Evolutionary conservation across 1,140 invertebrate genomes (phyloP), one percentile per base, ranked within the genome.

Genomic region (Rhyzopertha dominica): DNA sequence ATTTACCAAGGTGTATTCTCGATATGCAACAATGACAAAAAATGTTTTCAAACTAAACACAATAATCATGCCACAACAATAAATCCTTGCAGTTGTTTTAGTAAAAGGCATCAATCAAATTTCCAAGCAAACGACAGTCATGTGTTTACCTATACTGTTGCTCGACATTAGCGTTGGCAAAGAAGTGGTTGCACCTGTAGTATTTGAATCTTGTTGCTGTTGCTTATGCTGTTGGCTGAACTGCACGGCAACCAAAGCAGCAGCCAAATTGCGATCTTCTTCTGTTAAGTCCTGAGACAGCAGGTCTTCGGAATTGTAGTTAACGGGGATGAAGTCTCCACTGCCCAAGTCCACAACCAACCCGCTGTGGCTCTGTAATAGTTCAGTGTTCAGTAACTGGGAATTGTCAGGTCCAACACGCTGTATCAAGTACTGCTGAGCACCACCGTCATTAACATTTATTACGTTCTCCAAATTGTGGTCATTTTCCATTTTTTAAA

Each of bases 181-280:
- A 26, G 31, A 30, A 22, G 31, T 35, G 36, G 29, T 50, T 54
- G 54, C 18, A 52, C 42, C 20, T 9, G 42, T 40, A 25, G 51
- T 46, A 47, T 32, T 47, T 3, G 49, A 42, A 47, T 65, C 54
- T 32, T 59, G 54, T 17, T 72, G 71, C 43, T 73, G 69, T 14
- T 71, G 68, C 43, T 72, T 71, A 45, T 71, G 69, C 44, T 72
- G 70, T 35, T 74, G 70, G 37, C 66, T 71, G n/a, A 74, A 59
- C 43, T 75, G 73, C 1, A 73, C 72, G 16, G 71, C 72, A 31
- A 74, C 72, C 40, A 75, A 56, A 29, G 72, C 71, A 17, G 71
- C 69, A 30, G 72, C 72, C 31, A 74, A 55, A 52, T 69, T 66
- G 37, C 72, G 53, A 49, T 74, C 73, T 46, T 74, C 73, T 45